Evolutionary conservation across 2,797 vertebrate species (phyloP).

Genomic region (Myotis vivesi): DNA sequence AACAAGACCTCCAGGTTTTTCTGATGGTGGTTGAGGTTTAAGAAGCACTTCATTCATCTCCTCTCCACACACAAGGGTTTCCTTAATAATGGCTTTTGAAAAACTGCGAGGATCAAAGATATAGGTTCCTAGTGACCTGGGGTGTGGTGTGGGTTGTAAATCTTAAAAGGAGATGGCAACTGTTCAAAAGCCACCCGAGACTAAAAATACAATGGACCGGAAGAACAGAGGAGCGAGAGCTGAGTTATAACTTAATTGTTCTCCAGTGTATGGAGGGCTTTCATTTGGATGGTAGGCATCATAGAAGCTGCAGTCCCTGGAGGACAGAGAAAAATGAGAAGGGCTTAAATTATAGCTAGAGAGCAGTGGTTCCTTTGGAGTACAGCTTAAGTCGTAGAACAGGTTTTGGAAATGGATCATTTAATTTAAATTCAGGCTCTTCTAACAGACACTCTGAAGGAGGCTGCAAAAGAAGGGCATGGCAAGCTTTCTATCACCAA

Average conservation of each 20-base stretch:
- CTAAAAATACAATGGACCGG: background rate
- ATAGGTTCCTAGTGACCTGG: background rate
- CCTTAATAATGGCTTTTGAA: background rate
- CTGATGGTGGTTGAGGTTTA: background rate
- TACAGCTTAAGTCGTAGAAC: constrained; percentile 2
- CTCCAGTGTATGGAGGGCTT: background rate
- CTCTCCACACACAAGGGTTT: background rate
- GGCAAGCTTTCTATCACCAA: constrained; percentile 34
- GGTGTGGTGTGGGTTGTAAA: background rate
- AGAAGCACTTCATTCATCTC: background rate
- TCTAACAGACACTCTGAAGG: background rate
- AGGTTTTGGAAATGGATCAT: background rate
- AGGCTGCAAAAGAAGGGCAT: constrained; percentile 26
- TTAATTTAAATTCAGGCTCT: constrained; percentile 48
- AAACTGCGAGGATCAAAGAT: background rate
- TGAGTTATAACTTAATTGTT: background rate
- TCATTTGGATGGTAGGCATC: background rate
- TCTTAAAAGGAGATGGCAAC: background rate
- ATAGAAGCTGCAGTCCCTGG: background rate
- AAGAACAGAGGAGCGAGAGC: background rate
- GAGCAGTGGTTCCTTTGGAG: background rate
- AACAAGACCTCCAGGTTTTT: background rate
- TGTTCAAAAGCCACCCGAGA: background rate
- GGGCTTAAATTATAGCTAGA: background rate
- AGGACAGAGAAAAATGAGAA: background rate